Base-by-base conservation (phyloP, 2,888 invertebrate genomes). In the Noctua janthe region DNA sequence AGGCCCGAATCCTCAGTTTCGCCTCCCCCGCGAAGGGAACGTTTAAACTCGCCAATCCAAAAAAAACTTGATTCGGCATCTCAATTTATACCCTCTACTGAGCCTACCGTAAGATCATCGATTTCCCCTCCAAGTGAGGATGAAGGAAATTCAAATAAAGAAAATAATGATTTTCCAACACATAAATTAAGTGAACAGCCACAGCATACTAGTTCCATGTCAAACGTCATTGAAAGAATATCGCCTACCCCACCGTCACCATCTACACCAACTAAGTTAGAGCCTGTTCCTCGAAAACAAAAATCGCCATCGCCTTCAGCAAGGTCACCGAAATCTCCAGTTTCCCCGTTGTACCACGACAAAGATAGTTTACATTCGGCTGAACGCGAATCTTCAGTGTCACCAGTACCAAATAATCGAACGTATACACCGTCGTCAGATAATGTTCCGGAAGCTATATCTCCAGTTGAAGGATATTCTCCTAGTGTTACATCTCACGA, bases 231-330 rank as follows among this genome's bases (percentile, higher is more conserved):
- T 81, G 96, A 96, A 84, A 91, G 92, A 89, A 89, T 92, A 88
- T 94, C 94, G 62, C 92, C 94, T 49, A 86, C 88, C 71, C 89
- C 92, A 81, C 88, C 90, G 69, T 91, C 93, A 73, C 89, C 92
- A 71, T 82, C 85, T 47, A 88, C 90, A 84, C 84, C 92, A 72
- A 87, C 86, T 13, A 87, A 88, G 66, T 78, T 90, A 85, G 93
- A 94, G 76, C 91, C 94, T 47, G 89, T 89, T 29, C 91, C 92
- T 85, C 93, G 93, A 84, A 92, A 88, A 84, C 94, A 95, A 88
- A 96, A 94, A 90, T 93, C 95, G 47, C 95, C 96, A 56, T 95
- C 96, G 71, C 95, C 96, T 77, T 92, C 94, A 77, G 89, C 90
- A 77, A 92, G 94, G 87, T 92, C 92, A 78, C 92, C 93, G 76